Evolutionary conservation across 2,113 vertebrate species (phyloP).

Genomic region (Rhineura floridana): DNA sequence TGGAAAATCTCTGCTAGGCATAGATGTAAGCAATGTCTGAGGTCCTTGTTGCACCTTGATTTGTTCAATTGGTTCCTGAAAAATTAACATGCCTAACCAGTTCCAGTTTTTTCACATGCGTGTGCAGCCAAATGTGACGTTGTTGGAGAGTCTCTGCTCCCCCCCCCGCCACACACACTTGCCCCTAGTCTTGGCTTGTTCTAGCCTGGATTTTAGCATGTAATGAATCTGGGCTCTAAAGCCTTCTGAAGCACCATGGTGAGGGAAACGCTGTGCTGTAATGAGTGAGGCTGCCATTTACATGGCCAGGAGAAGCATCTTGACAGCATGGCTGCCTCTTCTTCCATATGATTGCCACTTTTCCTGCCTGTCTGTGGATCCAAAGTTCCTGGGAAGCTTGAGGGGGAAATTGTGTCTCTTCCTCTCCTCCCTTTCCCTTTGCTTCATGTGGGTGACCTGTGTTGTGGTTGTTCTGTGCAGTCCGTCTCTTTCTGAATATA

Average conservation of each 20-base stretch:
- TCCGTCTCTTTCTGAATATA: not conserved
- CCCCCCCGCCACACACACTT: not conserved
- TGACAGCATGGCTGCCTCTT: constrained; percentile 26
- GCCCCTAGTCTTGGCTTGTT: not conserved
- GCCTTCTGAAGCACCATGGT: not conserved
- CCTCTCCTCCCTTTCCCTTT: not conserved
- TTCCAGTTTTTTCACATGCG: not conserved
- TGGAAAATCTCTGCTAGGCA: not conserved
- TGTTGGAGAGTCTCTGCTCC: not conserved
- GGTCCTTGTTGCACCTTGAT: not conserved
- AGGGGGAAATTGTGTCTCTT: rapidly evolving
- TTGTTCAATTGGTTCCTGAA: not conserved
- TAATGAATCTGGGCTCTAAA: not conserved
- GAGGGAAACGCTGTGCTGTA: not conserved
- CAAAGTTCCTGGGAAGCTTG: not conserved
- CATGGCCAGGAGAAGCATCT: not conserved
- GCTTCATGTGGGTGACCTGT: rapidly evolving
- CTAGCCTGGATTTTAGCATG: not conserved
- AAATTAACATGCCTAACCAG: not conserved
- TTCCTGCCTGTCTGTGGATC: not conserved
- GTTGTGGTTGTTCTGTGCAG: not conserved
- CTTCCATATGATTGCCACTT: rapidly evolving
- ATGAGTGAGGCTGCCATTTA: not conserved
- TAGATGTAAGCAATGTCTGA: not conserved
- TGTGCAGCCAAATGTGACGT: rapidly evolving